Evolutionary conservation across 2,113 vertebrate genomes (phyloP).

Genomic region (Cranoglanis bouderius): DNA sequence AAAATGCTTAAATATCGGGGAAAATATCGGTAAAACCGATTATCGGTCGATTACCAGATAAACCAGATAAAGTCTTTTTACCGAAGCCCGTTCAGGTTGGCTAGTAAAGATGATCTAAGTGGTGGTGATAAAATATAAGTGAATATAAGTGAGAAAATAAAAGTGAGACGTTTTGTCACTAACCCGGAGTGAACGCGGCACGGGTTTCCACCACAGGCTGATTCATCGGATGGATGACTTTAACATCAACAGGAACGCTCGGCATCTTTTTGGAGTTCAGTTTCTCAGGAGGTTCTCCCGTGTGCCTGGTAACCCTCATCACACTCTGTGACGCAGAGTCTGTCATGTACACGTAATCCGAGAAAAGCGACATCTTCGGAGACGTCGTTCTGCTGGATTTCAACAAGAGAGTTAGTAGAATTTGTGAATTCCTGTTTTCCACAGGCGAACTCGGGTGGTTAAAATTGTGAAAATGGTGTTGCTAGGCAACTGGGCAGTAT

Average conservation of each 20-base stretch:
- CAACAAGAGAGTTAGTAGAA: background rate
- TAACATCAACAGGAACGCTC: constrained; percentile 72
- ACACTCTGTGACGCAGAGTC: constrained; percentile 73
- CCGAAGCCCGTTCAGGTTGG: background rate
- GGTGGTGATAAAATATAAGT: background rate
- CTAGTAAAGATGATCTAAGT: background rate
- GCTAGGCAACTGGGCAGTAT: background rate
- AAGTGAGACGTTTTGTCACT: background rate
- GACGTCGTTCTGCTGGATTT: constrained; percentile 68
- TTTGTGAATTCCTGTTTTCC: background rate
- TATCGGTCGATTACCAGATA: no score
- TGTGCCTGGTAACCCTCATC: constrained; percentile 79
- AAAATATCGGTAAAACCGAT: no score
- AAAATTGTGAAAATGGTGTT: background rate
- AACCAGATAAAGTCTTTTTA: background rate
- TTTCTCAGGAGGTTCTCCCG: constrained; percentile 74
- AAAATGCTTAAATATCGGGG: no score
- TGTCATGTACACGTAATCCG: constrained; percentile 81
- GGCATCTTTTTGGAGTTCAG: constrained; percentile 70
- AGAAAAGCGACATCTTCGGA: constrained; percentile 78
- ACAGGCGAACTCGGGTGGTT: background rate
- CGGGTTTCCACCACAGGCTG: constrained; percentile 67
- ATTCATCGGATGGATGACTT: constrained; percentile 78
- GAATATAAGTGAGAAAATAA: background rate
- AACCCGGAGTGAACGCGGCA: constrained; percentile 59